Evolutionary conservation across 1,140 invertebrate species (phyloP).

Genomic region (Delia radicum): DNA sequence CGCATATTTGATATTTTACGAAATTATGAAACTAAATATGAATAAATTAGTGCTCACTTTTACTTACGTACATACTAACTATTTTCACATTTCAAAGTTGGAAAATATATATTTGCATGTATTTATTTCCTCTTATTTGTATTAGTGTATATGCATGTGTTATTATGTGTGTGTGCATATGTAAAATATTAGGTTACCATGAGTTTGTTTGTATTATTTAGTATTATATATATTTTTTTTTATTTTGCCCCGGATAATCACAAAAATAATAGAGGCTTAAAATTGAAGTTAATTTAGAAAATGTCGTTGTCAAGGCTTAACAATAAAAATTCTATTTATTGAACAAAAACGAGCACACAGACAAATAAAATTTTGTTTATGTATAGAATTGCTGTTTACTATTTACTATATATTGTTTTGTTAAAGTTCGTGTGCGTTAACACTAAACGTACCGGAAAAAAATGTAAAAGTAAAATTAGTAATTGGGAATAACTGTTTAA

Average conservation of each 20-base stretch:
- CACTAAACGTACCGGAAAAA: no score
- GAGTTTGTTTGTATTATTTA: neutral
- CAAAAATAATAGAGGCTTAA: constrained; percentile 3
- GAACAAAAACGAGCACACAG: neutral
- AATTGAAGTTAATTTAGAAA: constrained; percentile 15
- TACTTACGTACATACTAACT: neutral
- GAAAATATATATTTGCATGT: neutral
- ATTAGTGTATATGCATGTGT: constrained; percentile 23
- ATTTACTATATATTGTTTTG: no score
- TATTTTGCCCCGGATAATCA: neutral
- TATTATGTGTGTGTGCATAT: neutral
- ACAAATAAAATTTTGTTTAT: neutral
- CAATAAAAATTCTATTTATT: neutral
- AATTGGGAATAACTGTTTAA: no score
- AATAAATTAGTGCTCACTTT: no score
- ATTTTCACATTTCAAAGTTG: neutral
- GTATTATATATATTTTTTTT: neutral
- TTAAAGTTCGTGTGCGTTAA: no score
- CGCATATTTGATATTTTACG: neutral
- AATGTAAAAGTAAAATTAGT: no score
- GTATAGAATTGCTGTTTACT: neutral
- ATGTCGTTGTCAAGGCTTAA: constrained; percentile 6
- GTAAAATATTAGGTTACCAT: neutral
- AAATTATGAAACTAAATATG: neutral
- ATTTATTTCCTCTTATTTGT: no score